Percentiles rank a stretch among this genome's conserved stretches.
These are phyloP conservation scores for Lontra canadensis DNA, from an alignment of 2,113 vertebrate species.

Conservation along the genomic window DNA sequence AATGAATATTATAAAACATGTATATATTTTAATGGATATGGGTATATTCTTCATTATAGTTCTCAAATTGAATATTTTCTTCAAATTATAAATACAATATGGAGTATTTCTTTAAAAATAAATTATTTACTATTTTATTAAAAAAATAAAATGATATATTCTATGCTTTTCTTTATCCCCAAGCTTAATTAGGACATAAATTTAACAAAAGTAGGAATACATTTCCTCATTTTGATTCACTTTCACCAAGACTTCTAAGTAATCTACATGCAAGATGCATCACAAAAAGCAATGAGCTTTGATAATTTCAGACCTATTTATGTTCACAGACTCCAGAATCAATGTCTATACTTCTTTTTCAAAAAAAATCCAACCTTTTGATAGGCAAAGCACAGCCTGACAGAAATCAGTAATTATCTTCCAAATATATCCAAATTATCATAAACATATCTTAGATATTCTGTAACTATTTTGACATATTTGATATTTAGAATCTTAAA, in stretches of 20 bases:
- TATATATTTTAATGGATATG: not conserved
- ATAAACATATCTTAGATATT: not conserved
- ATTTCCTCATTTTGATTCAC: not conserved
- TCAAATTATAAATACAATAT: not conserved
- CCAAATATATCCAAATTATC: not conserved
- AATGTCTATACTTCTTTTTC: not conserved
- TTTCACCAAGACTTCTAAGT: not conserved
- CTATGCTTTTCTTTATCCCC: not conserved
- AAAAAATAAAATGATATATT: not conserved
- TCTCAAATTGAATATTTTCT: not conserved
- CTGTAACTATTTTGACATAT: not conserved
- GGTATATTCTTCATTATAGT: not conserved
- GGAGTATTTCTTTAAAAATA: not conserved
- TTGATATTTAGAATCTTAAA: conserved; percentile 24
- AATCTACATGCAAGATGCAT: not conserved
- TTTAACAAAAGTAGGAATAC: not conserved
- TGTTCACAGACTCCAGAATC: conserved; percentile 3
- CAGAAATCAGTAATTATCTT: not conserved
- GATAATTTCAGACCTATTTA: conserved; percentile 36
- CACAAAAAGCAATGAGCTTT: not conserved
- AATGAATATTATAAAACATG: not conserved
- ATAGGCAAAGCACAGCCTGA: not conserved
- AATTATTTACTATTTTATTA: not conserved
- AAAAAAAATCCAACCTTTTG: not conserved
- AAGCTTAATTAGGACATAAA: not conserved